phyloP scores from a whole-genome alignment of 2,888 invertebrate genomes.

The Brenthis ino region DNA sequence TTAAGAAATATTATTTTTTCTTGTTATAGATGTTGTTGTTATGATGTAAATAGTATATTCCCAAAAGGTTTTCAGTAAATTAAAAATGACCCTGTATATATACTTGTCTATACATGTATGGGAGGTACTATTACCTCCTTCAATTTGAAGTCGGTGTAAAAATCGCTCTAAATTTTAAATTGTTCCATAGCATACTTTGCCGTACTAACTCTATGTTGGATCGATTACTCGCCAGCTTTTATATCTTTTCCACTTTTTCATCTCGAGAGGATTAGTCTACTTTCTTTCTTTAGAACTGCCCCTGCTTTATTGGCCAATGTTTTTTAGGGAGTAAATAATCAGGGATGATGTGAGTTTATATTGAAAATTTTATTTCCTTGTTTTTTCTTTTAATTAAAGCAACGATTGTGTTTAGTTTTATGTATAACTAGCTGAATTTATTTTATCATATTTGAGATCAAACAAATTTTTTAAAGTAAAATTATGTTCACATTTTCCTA shows the following conservation, averaged over 20 bases:
- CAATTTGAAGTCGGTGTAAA: not conserved
- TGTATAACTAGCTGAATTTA: no score
- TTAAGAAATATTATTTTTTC: no score
- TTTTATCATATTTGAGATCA: no score
- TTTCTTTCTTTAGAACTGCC: slow-evolving; percentile 52
- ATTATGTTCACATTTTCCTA: no score
- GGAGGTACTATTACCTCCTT: no score
- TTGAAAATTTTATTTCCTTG: not conserved
- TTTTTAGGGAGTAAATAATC: slow-evolving; percentile 39
- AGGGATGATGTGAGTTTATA: not conserved
- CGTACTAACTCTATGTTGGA: slow-evolving; percentile 59
- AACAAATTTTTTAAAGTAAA: no score
- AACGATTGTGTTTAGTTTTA: not conserved
- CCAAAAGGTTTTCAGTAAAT: no score
- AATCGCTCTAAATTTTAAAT: not conserved
- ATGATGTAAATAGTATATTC: no score
- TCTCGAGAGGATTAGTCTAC: slow-evolving; percentile 73
- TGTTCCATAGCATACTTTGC: slow-evolving; percentile 48
- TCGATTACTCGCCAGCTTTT: slow-evolving; percentile 66
- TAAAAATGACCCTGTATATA: no score
- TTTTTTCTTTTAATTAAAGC: not conserved
- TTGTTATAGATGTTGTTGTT: no score
- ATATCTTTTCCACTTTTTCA: slow-evolving; percentile 74
- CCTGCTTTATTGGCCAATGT: slow-evolving; percentile 59
- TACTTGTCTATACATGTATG: no score